These are phyloP conservation scores for Nautilus pompilius DNA, from an alignment of 1,140 invertebrate species.

Conservation along the genomic window DNA sequence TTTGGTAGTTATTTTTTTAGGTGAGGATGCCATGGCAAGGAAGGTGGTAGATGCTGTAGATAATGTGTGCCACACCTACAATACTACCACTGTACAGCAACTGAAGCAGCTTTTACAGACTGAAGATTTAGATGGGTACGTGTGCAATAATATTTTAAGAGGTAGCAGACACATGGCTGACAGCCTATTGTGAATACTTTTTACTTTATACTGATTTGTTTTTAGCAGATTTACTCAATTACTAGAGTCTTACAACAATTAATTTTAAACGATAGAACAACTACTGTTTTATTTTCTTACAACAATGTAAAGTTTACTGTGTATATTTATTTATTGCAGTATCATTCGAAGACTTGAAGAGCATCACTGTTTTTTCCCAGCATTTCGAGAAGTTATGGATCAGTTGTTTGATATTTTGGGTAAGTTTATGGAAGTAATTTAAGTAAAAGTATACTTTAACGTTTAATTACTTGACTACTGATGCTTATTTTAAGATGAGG, in stretches of 20 bases:
- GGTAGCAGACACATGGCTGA: not conserved
- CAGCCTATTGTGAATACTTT: not conserved
- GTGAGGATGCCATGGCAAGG: constrained; percentile 28
- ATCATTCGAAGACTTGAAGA: constrained; percentile 46
- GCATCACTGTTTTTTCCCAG: constrained; percentile 48
- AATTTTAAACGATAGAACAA: not conserved
- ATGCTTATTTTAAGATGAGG: too few relatives aligned
- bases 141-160: not conserved
- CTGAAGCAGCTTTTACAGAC: constrained; percentile 45
- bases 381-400: constrained; percentile 44
- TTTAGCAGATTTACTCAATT: not conserved
- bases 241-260: not conserved
- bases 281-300: not conserved
- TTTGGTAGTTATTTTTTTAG: too few relatives aligned
- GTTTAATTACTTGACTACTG: too few relatives aligned
- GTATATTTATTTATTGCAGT: constrained; percentile 26
- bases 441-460: too few relatives aligned
- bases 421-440: too few relatives aligned
- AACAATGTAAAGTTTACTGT: not conserved
- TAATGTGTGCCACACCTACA: constrained; percentile 38
- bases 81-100: constrained; percentile 40
- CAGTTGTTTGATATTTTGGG: constrained; percentile 50
- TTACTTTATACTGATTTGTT: not conserved
- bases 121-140: constrained; percentile 42
- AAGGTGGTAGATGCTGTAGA: constrained; percentile 47